Evolutionary conservation across 1,140 invertebrate genomes (phyloP).

Genomic region (Bursaphelenchus mucronatus): DNA sequence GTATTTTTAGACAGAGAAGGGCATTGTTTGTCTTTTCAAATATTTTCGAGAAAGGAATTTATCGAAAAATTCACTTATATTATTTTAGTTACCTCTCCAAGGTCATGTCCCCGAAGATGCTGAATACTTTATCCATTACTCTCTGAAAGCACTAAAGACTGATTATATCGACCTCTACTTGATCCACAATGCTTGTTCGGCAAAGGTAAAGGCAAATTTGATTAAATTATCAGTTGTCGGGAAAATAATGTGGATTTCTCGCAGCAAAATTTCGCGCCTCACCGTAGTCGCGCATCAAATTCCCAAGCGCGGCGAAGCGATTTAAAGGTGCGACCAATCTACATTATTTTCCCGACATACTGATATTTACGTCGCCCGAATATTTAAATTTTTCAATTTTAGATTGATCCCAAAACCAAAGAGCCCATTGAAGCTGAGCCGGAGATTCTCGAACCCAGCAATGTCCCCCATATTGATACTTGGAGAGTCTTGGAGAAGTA

Average conservation of each 20-base stretch:
- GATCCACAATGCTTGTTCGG: conserved; percentile 12
- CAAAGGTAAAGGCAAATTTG: background rate
- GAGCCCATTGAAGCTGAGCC: conserved; percentile 39
- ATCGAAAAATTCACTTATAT: too few relatives aligned
- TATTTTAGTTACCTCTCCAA: conserved; percentile 1
- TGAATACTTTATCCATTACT: conserved; percentile 21
- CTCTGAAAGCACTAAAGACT: conserved; percentile 29
- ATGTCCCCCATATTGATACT: conserved; percentile 16
- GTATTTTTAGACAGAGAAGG: too few relatives aligned
- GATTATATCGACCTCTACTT: conserved; percentile 42
- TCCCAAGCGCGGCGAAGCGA: too few relatives aligned
- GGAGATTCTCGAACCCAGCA: conserved; percentile 1
- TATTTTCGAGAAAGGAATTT: too few relatives aligned
- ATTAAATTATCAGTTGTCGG: too few relatives aligned
- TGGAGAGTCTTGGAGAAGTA: conserved; percentile 56
- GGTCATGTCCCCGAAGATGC: conserved; percentile 24
- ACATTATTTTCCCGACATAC: too few relatives aligned
- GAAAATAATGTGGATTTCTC: too few relatives aligned
- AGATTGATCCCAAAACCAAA: conserved; percentile 72
- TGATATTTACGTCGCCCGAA: too few relatives aligned
- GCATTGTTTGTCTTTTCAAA: too few relatives aligned
- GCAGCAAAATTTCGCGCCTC: too few relatives aligned
- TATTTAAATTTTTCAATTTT: conserved; percentile 3
- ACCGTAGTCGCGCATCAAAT: too few relatives aligned
- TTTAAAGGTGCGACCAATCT: too few relatives aligned